These are phyloP conservation scores for Esox lucius DNA, from an alignment of 2,797 vertebrate species.

Conservation along the genomic window DNA sequence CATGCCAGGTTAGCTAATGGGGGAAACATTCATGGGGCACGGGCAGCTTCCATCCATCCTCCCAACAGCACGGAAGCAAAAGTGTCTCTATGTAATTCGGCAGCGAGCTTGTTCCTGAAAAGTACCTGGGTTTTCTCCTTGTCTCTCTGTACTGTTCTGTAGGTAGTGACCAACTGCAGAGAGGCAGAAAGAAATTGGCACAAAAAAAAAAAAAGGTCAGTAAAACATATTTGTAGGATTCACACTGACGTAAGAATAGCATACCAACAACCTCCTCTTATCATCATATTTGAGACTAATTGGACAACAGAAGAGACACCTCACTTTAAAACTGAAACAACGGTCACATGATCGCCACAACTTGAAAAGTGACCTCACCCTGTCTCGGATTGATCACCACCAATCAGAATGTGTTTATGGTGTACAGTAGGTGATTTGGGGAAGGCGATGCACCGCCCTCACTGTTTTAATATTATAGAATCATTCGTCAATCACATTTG, in stretches of 20 bases:
- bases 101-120: neutral
- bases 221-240: neutral
- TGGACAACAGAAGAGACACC: neutral
- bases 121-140: slow-evolving; percentile 96
- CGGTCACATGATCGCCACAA: too few species aligned
- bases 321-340: too few species aligned
- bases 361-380: too few species aligned
- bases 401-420: too few species aligned
- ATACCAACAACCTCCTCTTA: neutral
- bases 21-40: neutral
- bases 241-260: neutral
- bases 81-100: neutral
- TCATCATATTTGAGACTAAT: neutral
- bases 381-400: too few species aligned
- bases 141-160: slow-evolving; percentile 87
- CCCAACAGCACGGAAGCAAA: neutral
- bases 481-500: too few species aligned
- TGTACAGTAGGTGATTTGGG: too few species aligned
- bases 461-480: too few species aligned
- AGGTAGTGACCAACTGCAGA: slow-evolving; percentile 86
- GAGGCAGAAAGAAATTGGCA: slow-evolving; percentile 8
- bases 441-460: too few species aligned
- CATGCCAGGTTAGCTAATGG: slow-evolving; percentile 9
- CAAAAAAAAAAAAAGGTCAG: neutral
- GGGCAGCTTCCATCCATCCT: neutral